phyloP scores from a whole-genome alignment of 2,113 vertebrate genomes.

The Notiomystis cincta region DNA sequence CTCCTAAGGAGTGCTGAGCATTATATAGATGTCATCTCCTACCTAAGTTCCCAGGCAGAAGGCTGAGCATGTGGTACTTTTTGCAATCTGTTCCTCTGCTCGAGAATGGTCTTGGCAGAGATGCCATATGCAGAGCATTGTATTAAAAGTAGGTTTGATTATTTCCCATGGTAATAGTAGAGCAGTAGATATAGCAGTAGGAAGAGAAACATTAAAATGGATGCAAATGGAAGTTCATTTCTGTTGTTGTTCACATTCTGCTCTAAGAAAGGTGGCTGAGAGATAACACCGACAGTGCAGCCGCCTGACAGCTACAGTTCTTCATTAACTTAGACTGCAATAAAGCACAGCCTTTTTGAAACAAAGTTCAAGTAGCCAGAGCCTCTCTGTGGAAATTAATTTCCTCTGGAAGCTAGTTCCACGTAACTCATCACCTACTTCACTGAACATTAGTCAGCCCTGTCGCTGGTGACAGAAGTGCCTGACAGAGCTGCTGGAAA shows the following conservation, averaged over 20 bases:
- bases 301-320: background rate
- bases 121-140: background rate
- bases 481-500: slow-evolving; percentile 36
- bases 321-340: background rate
- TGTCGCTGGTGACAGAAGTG: slow-evolving; percentile 4
- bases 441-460: slow-evolving; percentile 8
- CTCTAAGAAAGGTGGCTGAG: background rate
- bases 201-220: background rate
- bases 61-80: background rate
- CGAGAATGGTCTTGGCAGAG: background rate
- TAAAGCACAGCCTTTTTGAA: slow-evolving; percentile 41
- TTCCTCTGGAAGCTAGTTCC: slow-evolving; percentile 24
- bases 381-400: background rate
- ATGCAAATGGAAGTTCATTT: background rate
- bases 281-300: background rate
- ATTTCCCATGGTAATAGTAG: background rate
- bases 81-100: background rate
- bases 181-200: background rate
- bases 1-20: background rate
- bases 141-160: background rate
- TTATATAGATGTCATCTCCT: background rate
- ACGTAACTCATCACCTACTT: slow-evolving; percentile 14
- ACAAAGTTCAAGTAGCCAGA: slow-evolving; percentile 48
- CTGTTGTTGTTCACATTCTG: background rate
- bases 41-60: background rate